Evolutionary conservation across 1,140 invertebrate species (phyloP), one percentile per base, ranked within the genome.

Genomic region (Aricia agestis): DNA sequence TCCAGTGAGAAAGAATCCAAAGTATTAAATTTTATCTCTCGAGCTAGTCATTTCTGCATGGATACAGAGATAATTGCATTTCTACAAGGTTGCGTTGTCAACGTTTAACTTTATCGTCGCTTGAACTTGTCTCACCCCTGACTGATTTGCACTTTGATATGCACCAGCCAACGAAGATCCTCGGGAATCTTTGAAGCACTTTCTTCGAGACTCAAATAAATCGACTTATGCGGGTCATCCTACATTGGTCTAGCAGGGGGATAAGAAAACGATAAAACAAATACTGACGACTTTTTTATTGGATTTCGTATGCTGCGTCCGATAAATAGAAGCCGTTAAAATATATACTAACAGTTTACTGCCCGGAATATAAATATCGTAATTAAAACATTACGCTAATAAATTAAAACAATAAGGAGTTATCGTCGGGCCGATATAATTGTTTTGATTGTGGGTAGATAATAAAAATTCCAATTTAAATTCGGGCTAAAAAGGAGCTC

Each of bases 71-170:
- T 76, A 79, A 79, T 78, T 66, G 77, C 73, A 82, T 80, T 78
- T 76, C 78, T 76, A 79, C 76, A 79, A 72, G 72, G 74, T 74
- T 68, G 68, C 71, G 71, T 78, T 84, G 82, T 83, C 81, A 81
- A 81, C 78, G 73, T 67, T 76, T 71, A 66, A 42, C 75, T 82
- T 87, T 84, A 75, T 77, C 76, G 73, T 71, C 71, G 70, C 42
- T 74, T 83, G 82, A 89, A 80, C 84, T 80, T 71, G 63, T 66
- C 52, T 76, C 77, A 83, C 82, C 85, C 84, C 72, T 85, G 76
- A 84, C 83, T 84, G 84, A 87, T 87, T 82, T 80, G 77, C 77
- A 81, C 76, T 79, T 63, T 72, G 78, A 70, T 73, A 82, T 83
- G 80, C 65, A 75, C 78, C 79, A 76, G 18, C 68, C 61, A 32